Conservation (phyloP, 2,797 vertebrate genomes). For the Liparis tanakae region DNA sequence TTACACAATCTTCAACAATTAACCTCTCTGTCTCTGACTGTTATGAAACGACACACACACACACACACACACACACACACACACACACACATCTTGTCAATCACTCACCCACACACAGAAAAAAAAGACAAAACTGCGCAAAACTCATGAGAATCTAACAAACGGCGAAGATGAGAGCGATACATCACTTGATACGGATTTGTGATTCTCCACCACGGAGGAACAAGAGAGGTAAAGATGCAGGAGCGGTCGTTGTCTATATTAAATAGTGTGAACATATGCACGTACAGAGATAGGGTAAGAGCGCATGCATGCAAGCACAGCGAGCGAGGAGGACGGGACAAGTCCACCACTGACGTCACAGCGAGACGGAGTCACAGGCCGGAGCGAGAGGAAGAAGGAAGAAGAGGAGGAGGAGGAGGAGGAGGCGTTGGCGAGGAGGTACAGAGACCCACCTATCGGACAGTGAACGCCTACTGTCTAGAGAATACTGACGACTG, state of each 20-base stretch:
- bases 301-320: constrained; percentile 88
- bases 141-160: constrained; percentile 30
- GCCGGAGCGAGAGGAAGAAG: constrained; percentile 79
- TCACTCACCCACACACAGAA: constrained; percentile 44
- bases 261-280: constrained; percentile 54
- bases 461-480: constrained; percentile 93
- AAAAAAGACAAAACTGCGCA: constrained; percentile 34
- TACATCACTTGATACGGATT: constrained; percentile 35
- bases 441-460: constrained; percentile 89
- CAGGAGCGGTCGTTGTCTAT: constrained; percentile 39
- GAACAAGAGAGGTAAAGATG: constrained; percentile 66
- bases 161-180: constrained; percentile 46
- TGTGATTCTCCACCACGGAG: constrained; percentile 48
- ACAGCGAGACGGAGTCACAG: constrained; percentile 88
- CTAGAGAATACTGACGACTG: constrained; percentile 93
- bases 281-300: constrained; percentile 73
- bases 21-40: constrained; percentile 43
- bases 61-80: constrained; percentile 31
- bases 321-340: constrained; percentile 85
- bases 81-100: constrained; percentile 31
- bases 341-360: constrained; percentile 87
- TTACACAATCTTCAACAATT: constrained; percentile 54
- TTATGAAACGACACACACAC: constrained; percentile 41
- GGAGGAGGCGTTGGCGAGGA: constrained; percentile 68
- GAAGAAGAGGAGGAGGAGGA: constrained; percentile 63